Base-by-base conservation (phyloP, 1,140 invertebrate species). In the Papilio polytes region DNA sequence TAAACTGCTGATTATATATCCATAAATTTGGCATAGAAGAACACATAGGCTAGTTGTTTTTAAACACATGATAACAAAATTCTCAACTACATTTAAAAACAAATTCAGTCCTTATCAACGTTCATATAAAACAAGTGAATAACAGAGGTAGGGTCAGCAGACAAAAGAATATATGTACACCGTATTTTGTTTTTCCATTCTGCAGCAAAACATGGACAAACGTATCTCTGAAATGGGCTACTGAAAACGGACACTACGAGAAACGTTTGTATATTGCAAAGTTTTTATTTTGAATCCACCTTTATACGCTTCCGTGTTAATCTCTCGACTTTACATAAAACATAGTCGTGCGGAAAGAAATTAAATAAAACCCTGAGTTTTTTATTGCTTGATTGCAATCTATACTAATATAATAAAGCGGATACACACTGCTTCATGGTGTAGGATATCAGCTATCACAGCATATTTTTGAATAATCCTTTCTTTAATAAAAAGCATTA, bases 171-270 rank as follows among this genome's bases (percentile, higher is more conserved):
- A 77, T 36, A 41, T 22, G 73, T 44, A 76, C 48, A n/a, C 20
- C 73, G 74, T 77, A 53, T 44, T 59, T 78, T 78, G 77, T 78
- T 78, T 66, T 78, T 78, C 36, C 36, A 22, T n/a, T 63, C 26
- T 77, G 46, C 31, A 44, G 3, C 56, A 36, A 12, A 78, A 78
- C 53, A 8, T 20, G 53, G 20, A 78, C 77, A 78, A 78, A 63
- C 77, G 77, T 78, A 78, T 78, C 77, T 78, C 77, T 66, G 36
- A 78, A 78, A 78, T 63, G 53, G 76, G n/a, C 12, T 9, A 59
- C 41, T 78, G 77, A 51, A 76, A 76, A 22, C 44, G 48, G 74
- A 76, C 44, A 48, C 46, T 12, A 26, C n/a, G 74, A 76, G 44
- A 74, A 74, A 76, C 18, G 48, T 48, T 48, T 26, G 46, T 15